Conservation (phyloP, 2,113 vertebrate species). For the Engraulis encrasicolus region DNA sequence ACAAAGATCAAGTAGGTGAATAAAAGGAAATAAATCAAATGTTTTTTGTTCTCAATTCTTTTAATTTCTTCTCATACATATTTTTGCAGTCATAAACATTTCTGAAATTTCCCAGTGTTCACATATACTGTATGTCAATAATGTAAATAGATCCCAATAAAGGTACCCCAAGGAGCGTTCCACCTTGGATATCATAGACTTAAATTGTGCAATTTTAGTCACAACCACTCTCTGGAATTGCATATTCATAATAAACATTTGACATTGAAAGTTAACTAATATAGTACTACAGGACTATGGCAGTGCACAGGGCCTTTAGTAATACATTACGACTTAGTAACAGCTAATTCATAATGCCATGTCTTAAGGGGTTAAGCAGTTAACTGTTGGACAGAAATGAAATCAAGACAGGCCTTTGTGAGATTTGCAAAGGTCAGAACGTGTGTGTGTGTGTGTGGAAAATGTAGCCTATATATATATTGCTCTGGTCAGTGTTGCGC, state of each 20-base stretch:
- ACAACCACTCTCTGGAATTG: too few species aligned
- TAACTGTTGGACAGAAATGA: neutral
- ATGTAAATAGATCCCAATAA: too few species aligned
- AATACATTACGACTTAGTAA: too few species aligned
- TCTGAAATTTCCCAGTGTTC: neutral
- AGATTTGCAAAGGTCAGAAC: neutral
- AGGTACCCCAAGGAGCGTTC: too few species aligned
- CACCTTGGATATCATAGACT: too few species aligned
- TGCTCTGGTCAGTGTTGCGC: neutral
- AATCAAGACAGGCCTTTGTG: conserved; percentile 1
- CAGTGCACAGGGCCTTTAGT: too few species aligned
- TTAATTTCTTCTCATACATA: neutral
- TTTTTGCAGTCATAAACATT: neutral
- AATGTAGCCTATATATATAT: neutral
- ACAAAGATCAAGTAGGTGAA: neutral
- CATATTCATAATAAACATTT: neutral
- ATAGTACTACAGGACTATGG: too few species aligned
- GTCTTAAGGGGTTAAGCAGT: neutral
- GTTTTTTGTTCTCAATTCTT: neutral
- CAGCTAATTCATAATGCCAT: too few species aligned
- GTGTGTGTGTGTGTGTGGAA: neutral
- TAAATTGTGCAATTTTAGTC: neutral
- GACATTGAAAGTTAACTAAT: too few species aligned
- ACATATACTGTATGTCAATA: neutral
- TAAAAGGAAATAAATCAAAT: neutral